These are phyloP conservation scores for Argyresthia goedartella DNA, from an alignment of 2,888 invertebrate species.

Conservation along the genomic window DNA sequence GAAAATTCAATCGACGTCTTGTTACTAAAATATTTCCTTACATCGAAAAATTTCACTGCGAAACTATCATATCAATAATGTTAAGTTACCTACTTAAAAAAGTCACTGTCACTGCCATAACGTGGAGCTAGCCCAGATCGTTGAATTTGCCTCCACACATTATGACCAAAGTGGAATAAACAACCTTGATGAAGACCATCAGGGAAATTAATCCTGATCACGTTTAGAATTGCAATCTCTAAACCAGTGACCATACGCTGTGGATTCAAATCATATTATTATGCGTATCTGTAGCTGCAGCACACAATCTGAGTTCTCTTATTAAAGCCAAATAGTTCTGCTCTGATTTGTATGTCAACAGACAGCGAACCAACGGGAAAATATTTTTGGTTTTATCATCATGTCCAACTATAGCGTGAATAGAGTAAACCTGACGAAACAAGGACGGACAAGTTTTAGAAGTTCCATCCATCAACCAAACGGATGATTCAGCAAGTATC, in stretches of 20 bases:
- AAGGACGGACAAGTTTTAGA: not conserved
- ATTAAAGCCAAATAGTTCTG: not conserved
- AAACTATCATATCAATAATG: too few species aligned
- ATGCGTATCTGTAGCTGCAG: not conserved
- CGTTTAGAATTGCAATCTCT: conserved; percentile 6
- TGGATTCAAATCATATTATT: not conserved
- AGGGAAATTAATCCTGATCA: conserved; percentile 1
- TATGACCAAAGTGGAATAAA: conserved; percentile 7
- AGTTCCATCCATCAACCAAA: not conserved
- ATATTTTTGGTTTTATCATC: not conserved
- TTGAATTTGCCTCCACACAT: conserved; percentile 8
- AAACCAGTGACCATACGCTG: conserved; percentile 6
- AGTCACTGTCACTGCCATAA: conserved; percentile 1
- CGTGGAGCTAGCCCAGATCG: not conserved
- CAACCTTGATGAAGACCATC: conserved; percentile 3
- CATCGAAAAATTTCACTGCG: too few species aligned
- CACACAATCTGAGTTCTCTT: not conserved
- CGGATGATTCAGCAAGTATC: not conserved
- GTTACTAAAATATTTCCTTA: too few species aligned
- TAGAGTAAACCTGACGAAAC: not conserved
- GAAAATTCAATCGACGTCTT: too few species aligned
- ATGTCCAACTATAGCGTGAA: not conserved
- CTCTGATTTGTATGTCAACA: not conserved
- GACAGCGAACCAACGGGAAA: not conserved
- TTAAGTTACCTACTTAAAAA: too few species aligned